A percentile compares a stretch with the other conserved stretches of the same genome.
Evolutionary conservation across 2,888 invertebrate genomes (phyloP).

Genomic region (Dynastes maya): DNA sequence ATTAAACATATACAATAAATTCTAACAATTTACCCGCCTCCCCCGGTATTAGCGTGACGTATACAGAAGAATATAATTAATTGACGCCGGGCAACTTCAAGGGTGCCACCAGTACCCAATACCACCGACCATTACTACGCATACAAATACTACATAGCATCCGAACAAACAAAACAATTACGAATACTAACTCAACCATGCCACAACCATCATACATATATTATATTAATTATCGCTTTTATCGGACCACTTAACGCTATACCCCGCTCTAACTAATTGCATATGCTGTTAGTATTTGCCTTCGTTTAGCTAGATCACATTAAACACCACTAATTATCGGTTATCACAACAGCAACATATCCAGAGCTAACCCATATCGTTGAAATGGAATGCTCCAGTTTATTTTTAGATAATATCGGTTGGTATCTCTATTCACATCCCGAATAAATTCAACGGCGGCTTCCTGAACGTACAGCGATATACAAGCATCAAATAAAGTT

Average conservation of each 20-base stretch:
- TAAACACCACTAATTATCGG: constrained; percentile 23
- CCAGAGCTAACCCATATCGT: constrained; percentile 1
- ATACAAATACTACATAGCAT: not conserved
- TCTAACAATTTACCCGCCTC: too few relatives aligned
- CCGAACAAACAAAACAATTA: not conserved
- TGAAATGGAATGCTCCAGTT: constrained; percentile 13
- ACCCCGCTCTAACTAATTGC: constrained; percentile 4
- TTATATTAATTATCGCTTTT: constrained; percentile 33
- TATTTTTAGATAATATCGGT: constrained; percentile 16
- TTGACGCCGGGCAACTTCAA: not conserved
- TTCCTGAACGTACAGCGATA: constrained; percentile 5
- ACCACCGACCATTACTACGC: not conserved
- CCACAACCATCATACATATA: not conserved
- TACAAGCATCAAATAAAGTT: too few relatives aligned
- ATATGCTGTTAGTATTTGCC: constrained; percentile 18
- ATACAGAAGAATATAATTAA: not conserved
- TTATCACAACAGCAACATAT: not conserved
- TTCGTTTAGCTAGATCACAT: constrained; percentile 15
- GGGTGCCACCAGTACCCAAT: not conserved
- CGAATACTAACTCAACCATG: not conserved
- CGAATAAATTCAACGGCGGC: constrained; percentile 20
- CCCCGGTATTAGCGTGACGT: not conserved
- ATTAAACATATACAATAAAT: too few relatives aligned
- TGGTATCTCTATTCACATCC: constrained; percentile 18
- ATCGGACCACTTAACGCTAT: constrained; percentile 16